Percentiles rank a stretch among this genome's conserved stretches.
phyloP scores from a whole-genome alignment of 2,888 invertebrate species.

The Portevinia maculata region DNA sequence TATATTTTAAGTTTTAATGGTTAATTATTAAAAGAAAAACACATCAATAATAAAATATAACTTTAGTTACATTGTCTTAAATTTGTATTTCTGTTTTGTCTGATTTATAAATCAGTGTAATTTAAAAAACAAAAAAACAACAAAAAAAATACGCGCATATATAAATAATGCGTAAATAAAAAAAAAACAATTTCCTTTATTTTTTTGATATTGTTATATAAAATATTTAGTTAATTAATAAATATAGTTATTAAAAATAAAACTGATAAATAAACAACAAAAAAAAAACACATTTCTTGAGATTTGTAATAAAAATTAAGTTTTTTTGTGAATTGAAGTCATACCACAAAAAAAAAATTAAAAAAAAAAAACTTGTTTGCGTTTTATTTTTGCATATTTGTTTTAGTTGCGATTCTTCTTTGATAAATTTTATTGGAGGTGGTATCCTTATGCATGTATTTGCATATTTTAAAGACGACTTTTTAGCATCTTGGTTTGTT shows the following conservation, averaged over 20 bases:
- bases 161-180: slow-evolving; percentile 37
- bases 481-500: too few relatives aligned
- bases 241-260: slow-evolving; percentile 70
- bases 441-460: too few relatives aligned
- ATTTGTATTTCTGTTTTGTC: slow-evolving; percentile 26
- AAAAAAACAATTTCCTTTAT: slow-evolving; percentile 47
- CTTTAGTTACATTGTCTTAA: slow-evolving; percentile 30
- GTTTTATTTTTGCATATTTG: slow-evolving; percentile 33
- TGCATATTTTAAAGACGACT: too few relatives aligned
- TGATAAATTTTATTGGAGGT: too few relatives aligned
- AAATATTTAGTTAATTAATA: slow-evolving; percentile 67
- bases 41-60: slow-evolving; percentile 25
- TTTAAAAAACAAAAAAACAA: slow-evolving; percentile 30
- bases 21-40: slow-evolving; percentile 33
- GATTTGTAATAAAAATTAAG: slow-evolving; percentile 75
- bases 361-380: slow-evolving; percentile 32
- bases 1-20: slow-evolving; percentile 44
- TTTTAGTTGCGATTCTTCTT: neutral
- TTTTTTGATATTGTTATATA: slow-evolving; percentile 71
- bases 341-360: slow-evolving; percentile 73
- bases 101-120: slow-evolving; percentile 54
- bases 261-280: slow-evolving; percentile 67
- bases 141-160: slow-evolving; percentile 21
- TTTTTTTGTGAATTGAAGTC: slow-evolving; percentile 75
- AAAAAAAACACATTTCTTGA: slow-evolving; percentile 68